Percentiles rank a stretch among this genome's conserved stretches.
Conservation (phyloP, 2,113 vertebrate species). For the Eulacestoma nigropectus region DNA sequence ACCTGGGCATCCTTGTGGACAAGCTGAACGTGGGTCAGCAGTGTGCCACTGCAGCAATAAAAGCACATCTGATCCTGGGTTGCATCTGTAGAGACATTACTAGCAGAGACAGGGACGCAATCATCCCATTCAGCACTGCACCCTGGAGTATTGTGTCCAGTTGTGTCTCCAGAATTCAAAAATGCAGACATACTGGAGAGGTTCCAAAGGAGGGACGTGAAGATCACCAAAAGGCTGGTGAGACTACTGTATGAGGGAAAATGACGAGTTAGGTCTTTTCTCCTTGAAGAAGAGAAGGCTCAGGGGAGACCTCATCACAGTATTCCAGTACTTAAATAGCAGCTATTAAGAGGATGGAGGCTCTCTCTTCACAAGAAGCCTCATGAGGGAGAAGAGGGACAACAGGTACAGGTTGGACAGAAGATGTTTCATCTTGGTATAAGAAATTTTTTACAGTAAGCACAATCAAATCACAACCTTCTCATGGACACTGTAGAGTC, state of each 20-base stretch:
- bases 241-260: neutral
- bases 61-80: neutral
- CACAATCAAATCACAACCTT: neutral
- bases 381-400: neutral
- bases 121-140: neutral
- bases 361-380: neutral
- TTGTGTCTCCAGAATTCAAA: neutral
- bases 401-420: neutral
- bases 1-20: neutral
- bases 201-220: neutral
- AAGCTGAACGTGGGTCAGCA: neutral
- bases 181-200: neutral
- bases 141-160: neutral
- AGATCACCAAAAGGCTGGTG: neutral
- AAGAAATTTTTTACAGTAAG: neutral
- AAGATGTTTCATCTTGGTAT: neutral
- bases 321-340: neutral
- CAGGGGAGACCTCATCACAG: neutral
- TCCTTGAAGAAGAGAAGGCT: neutral
- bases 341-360: neutral
- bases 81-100: neutral
- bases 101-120: neutral
- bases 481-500: neutral
- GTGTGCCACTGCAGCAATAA: accelerated
- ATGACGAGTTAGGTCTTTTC: neutral